phyloP scores from a whole-genome alignment of 1,140 invertebrate genomes.

The Trissolcus basalis region DNA sequence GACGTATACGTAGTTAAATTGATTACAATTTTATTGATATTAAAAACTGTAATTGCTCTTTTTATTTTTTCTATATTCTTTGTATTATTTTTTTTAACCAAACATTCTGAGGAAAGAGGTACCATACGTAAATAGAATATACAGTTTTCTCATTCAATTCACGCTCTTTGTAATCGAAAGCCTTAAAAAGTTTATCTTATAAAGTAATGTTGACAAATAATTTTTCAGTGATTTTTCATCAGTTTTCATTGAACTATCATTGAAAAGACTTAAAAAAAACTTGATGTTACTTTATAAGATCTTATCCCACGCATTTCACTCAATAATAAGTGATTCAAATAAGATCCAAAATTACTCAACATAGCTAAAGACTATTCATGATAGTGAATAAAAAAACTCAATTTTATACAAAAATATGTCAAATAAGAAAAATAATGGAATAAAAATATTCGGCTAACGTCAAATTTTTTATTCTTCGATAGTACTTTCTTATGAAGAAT shows the following conservation, averaged over 20 bases:
- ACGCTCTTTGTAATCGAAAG: constrained; percentile 19
- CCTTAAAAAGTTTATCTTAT: constrained; percentile 23
- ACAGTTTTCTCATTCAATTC: too few relatives aligned
- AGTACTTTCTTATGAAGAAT: too few relatives aligned
- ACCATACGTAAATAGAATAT: too few relatives aligned
- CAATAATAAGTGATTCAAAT: background rate
- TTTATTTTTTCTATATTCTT: background rate
- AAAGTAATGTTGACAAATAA: constrained; percentile 9
- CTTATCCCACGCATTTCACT: background rate
- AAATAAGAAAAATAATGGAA: too few relatives aligned
- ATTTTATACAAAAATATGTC: background rate
- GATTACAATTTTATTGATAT: constrained; percentile 1
- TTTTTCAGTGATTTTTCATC: constrained; percentile 17
- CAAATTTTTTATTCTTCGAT: too few relatives aligned
- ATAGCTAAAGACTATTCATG: background rate
- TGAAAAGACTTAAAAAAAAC: background rate
- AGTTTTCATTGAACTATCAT: background rate
- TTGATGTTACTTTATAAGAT: constrained; percentile 1
- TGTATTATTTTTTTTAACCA: too few relatives aligned
- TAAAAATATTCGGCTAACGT: too few relatives aligned
- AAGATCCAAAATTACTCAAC: background rate
- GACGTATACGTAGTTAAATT: background rate
- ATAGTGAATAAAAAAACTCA: background rate
- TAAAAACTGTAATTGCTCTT: background rate
- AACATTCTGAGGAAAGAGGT: too few relatives aligned